phyloP scores from a whole-genome alignment of 2,888 invertebrate genomes.

The Leptarthrus brevirostris region DNA sequence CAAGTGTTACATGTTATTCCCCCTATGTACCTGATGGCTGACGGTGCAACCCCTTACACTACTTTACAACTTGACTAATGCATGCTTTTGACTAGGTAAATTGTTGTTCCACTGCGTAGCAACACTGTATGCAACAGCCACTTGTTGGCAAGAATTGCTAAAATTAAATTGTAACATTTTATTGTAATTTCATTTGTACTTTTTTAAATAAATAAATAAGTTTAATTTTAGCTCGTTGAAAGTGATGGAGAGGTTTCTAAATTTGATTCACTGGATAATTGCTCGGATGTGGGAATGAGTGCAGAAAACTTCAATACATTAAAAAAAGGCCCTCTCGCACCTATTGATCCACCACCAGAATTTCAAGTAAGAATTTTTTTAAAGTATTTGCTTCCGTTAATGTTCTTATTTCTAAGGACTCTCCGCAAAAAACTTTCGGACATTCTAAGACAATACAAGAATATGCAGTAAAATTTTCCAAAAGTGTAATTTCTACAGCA shows the following conservation, averaged over 20 bases:
- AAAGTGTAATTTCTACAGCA: slow-evolving; percentile 55
- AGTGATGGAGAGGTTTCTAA: slow-evolving; percentile 87
- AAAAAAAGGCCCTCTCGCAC: slow-evolving; percentile 80
- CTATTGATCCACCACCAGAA: slow-evolving; percentile 85
- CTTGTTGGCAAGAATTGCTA: too few species aligned
- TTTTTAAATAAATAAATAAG: background rate
- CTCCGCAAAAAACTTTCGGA: slow-evolving; percentile 65
- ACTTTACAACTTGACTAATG: too few species aligned
- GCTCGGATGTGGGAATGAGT: slow-evolving; percentile 80
- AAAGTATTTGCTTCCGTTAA: too few species aligned
- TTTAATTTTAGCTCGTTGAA: slow-evolving; percentile 74
- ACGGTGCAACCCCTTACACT: too few species aligned
- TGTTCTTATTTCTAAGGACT: slow-evolving; percentile 61
- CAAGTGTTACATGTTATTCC: too few species aligned
- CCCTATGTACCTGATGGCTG: too few species aligned
- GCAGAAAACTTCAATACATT: slow-evolving; percentile 85
- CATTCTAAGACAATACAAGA: slow-evolving; percentile 59
- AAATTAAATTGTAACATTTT: too few species aligned
- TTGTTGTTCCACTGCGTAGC: too few species aligned
- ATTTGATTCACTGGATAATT: slow-evolving; percentile 80
- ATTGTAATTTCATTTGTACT: background rate
- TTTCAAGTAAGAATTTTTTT: slow-evolving; percentile 76
- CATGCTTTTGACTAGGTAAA: too few species aligned
- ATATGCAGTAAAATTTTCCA: slow-evolving; percentile 55
- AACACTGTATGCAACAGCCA: too few species aligned